A percentile compares a stretch with the other conserved stretches of the same genome.
Conservation (phyloP, 1,140 invertebrate species). For the Ceratosolen solmsi region DNA sequence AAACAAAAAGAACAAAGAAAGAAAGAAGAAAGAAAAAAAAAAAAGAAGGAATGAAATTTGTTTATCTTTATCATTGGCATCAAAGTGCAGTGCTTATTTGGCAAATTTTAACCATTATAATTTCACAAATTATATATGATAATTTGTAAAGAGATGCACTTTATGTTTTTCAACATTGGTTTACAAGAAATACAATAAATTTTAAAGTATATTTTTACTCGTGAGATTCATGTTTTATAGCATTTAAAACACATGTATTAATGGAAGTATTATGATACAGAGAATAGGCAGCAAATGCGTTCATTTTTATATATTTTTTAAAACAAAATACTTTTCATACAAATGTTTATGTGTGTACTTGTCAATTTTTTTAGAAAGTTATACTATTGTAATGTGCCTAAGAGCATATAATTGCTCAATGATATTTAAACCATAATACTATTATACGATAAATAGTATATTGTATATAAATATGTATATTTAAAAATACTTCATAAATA, state of each 20-base stretch:
- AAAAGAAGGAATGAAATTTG: slow-evolving; percentile 34
- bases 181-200: slow-evolving; percentile 18
- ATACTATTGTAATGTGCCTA: slow-evolving; percentile 51
- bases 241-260: slow-evolving; percentile 40
- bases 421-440: slow-evolving; percentile 51
- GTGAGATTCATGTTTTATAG: slow-evolving; percentile 44
- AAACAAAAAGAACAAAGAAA: slow-evolving; percentile 24
- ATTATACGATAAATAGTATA: slow-evolving; percentile 53
- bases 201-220: slow-evolving; percentile 7
- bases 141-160: slow-evolving; percentile 38
- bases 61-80: slow-evolving; percentile 31
- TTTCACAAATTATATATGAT: slow-evolving; percentile 42
- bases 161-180: slow-evolving; percentile 19
- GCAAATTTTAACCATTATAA: slow-evolving; percentile 32
- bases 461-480: slow-evolving; percentile 52
- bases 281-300: slow-evolving; percentile 1
- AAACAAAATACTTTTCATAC: slow-evolving; percentile 50
- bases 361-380: slow-evolving; percentile 41
- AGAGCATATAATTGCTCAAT: slow-evolving; percentile 56
- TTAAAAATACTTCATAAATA: slow-evolving; percentile 45
- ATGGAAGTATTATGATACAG: slow-evolving; percentile 47
- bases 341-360: slow-evolving; percentile 40
- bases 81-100: slow-evolving; percentile 40
- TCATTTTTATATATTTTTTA: slow-evolving; percentile 46
- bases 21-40: too few relatives aligned